phyloP scores from a whole-genome alignment of 2,113 vertebrate genomes.

The Chionis minor region DNA sequence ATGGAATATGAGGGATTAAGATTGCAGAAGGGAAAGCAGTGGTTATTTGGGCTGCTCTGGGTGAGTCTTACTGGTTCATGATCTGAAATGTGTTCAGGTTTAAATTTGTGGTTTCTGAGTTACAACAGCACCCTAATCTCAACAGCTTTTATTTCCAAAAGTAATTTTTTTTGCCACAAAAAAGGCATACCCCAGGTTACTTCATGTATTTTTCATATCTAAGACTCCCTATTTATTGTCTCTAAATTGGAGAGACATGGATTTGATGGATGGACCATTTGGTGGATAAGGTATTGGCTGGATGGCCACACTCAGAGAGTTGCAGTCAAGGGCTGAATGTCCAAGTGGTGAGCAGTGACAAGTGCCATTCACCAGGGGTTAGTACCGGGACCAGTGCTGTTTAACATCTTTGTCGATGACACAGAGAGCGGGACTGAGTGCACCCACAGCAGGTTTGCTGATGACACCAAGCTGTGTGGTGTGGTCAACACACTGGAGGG shows the following conservation, averaged over 20 bases:
- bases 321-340: neutral
- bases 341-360: neutral
- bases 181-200: neutral
- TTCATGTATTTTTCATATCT: neutral
- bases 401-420: neutral
- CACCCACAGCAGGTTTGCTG: neutral
- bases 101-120: neutral
- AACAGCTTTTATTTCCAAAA: neutral
- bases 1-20: neutral
- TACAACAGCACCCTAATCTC: neutral
- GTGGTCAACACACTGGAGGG: neutral
- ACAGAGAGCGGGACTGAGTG: neutral
- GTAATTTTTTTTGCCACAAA: neutral
- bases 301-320: neutral
- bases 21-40: neutral
- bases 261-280: neutral
- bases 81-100: neutral
- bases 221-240: neutral
- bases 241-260: neutral
- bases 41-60: neutral
- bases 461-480: neutral
- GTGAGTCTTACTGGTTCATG: neutral
- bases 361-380: neutral
- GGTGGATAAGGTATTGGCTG: neutral
- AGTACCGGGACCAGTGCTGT: neutral